These are phyloP conservation scores for Cinara cedri DNA, from an alignment of 2,888 invertebrate species.

Conservation along the genomic window DNA sequence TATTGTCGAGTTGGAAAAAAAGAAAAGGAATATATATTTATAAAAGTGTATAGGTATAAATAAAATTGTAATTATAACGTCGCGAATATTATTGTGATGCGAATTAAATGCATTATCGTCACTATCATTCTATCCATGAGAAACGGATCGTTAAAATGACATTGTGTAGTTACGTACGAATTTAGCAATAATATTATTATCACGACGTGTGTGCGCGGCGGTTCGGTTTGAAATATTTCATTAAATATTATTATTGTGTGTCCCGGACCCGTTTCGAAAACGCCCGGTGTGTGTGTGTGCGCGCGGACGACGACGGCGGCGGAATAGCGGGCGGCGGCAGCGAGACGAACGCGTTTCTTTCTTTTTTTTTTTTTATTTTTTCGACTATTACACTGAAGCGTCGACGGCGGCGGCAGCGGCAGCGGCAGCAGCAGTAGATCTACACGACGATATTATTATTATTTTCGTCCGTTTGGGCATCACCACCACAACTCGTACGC, in stretches of 20 bases:
- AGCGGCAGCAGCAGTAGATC: constrained; percentile 2
- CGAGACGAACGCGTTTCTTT: constrained; percentile 47
- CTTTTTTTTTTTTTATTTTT: not conserved
- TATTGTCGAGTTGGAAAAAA: too few relatives aligned
- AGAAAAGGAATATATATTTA: too few relatives aligned
- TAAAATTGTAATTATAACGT: too few relatives aligned
- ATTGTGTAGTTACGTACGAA: not conserved
- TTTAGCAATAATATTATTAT: constrained; percentile 21
- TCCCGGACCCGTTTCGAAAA: constrained; percentile 43
- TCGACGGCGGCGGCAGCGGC: not conserved
- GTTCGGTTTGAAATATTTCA: not conserved
- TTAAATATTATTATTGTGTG: not conserved
- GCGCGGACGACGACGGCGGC: constrained; percentile 26
- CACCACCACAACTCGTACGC: constrained; percentile 17
- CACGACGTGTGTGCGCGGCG: constrained; percentile 2
- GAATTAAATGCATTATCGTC: too few relatives aligned
- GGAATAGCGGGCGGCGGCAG: not conserved
- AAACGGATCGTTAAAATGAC: too few relatives aligned
- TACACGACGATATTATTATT: constrained; percentile 40
- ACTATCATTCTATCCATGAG: too few relatives aligned
- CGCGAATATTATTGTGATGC: too few relatives aligned
- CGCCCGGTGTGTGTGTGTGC: constrained; percentile 49
- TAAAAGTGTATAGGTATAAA: too few relatives aligned
- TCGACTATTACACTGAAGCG: constrained; percentile 26
- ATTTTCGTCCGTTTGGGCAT: constrained; percentile 56